Evolutionary conservation across 2,888 invertebrate genomes (phyloP), one percentile per base, ranked within the genome.

Genomic region (Helleia helle): DNA sequence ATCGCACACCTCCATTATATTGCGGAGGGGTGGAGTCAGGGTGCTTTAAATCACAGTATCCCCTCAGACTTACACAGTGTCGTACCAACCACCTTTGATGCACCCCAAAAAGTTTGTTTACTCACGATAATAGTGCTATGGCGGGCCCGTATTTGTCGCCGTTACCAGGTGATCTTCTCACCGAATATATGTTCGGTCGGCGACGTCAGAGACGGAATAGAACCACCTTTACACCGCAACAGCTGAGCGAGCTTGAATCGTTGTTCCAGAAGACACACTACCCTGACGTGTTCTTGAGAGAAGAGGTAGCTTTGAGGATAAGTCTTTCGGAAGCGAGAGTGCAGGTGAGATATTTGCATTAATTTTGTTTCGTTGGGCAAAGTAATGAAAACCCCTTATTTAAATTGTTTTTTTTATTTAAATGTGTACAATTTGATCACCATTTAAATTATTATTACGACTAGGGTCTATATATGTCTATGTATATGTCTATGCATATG

Each of bases 181-280:
- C 95, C 9, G 95, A 95, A 71, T 96, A 96, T 60, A 95, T 96
- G 95, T 95, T 95, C 66, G 95, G 95, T 6, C 87, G 95, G 52
- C 88, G 95, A 46, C 87, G 95, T 54, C 92, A 97, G 87, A 88
- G 96, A 45, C 88, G 96, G 46, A 96, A 96, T 73, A 87, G 97
- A 22, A 97, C 97, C 5, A 97, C 96, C 0, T 97, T 97, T 70
- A 96, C 95, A 17, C 95, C 96, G 1, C 95, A 96, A 68, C 97
- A 97, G 75, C 85, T 97, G 36, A 93, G 94, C 63, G 95, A 96
- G 63, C 73, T 97, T 59, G 97, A 97, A 69, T 91, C 94, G 0
- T 87, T 97, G 13, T 97, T 97, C 74, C 95, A 95, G 71, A 95
- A 95, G 75, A 97, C 96, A 0, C 96, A 96, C 62, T 97, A 97